Evolutionary conservation across 1,140 invertebrate species (phyloP).

Genomic region (Thalassaphorura encarpata): DNA sequence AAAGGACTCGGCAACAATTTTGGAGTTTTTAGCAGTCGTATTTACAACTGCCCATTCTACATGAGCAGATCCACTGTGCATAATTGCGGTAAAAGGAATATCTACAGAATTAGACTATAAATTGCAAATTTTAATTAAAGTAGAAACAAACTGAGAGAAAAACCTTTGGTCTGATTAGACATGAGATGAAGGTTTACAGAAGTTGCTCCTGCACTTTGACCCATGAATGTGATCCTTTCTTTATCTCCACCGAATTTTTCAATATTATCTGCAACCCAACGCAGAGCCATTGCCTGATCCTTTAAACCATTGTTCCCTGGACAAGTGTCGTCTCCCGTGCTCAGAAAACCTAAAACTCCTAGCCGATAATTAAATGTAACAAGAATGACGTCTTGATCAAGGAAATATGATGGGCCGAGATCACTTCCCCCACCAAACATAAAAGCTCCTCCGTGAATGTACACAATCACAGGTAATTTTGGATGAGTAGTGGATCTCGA

Average conservation of each 20-base stretch:
- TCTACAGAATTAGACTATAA: slow-evolving; percentile 1
- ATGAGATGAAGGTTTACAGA: slow-evolving; percentile 24
- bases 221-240: slow-evolving; percentile 10
- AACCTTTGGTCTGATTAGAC: slow-evolving; percentile 20
- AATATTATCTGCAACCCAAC: slow-evolving; percentile 34
- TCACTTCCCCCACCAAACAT: slow-evolving; percentile 8
- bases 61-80: slow-evolving; percentile 23
- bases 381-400: slow-evolving; percentile 26
- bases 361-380: slow-evolving; percentile 28
- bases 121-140: background rate
- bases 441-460: slow-evolving; percentile 22
- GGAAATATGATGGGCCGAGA: slow-evolving; percentile 24
- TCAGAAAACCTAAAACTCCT: slow-evolving; percentile 19
- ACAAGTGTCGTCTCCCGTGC: slow-evolving; percentile 17
- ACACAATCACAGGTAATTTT: slow-evolving; percentile 21
- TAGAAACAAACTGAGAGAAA: background rate
- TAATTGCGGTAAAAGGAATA: slow-evolving; percentile 13
- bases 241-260: background rate
- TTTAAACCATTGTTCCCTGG: slow-evolving; percentile 37
- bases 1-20: slow-evolving; percentile 10
- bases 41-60: slow-evolving; percentile 24
- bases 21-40: slow-evolving; percentile 17
- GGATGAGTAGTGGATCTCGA: slow-evolving; percentile 2
- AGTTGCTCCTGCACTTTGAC: slow-evolving; percentile 17
- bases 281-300: slow-evolving; percentile 40